Conservation (phyloP, 2,888 invertebrate species). For the Alloplasta piceator region DNA sequence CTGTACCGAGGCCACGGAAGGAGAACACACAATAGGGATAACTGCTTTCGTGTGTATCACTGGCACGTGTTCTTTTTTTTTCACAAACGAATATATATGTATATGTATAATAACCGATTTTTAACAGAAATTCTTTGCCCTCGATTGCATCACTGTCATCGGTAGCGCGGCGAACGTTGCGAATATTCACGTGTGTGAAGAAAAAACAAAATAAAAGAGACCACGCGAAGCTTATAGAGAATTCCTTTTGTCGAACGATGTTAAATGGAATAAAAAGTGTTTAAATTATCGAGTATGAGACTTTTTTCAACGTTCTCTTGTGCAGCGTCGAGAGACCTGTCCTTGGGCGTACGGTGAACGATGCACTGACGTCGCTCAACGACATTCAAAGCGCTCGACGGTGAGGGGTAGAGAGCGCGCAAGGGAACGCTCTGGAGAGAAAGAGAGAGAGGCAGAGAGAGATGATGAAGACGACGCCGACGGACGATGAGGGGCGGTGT, state of each 20-base stretch:
- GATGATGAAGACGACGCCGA: slow-evolving; percentile 48
- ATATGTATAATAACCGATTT: too few species aligned
- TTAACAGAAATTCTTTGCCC: too few species aligned
- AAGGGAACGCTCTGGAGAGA: slow-evolving; percentile 54
- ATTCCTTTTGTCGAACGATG: too few species aligned
- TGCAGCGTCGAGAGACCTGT: slow-evolving; percentile 45
- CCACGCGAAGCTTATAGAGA: too few species aligned
- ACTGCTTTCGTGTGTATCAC: slow-evolving; percentile 15
- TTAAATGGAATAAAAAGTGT: too few species aligned
- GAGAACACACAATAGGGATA: slow-evolving; percentile 1
- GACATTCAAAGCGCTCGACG: slow-evolving; percentile 53
- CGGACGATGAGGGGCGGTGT: slow-evolving; percentile 59
- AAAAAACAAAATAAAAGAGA: too few species aligned
- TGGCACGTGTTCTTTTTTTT: slow-evolving; percentile 43
- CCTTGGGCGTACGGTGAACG: slow-evolving; percentile 66
- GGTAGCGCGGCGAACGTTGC: too few species aligned
- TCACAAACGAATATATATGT: neutral
- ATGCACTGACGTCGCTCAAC: slow-evolving; percentile 65
- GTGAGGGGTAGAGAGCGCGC: slow-evolving; percentile 58
- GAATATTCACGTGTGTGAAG: too few species aligned
- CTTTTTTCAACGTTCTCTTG: neutral
- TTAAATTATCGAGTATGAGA: too few species aligned
- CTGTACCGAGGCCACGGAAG: slow-evolving; percentile 30
- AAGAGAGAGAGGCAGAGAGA: slow-evolving; percentile 11
- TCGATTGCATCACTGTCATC: too few species aligned